A percentile compares a stretch with the other conserved stretches of the same genome.
phyloP scores from a whole-genome alignment of 92 coral and sea anemone species.

The Paramuricea clavata region DNA sequence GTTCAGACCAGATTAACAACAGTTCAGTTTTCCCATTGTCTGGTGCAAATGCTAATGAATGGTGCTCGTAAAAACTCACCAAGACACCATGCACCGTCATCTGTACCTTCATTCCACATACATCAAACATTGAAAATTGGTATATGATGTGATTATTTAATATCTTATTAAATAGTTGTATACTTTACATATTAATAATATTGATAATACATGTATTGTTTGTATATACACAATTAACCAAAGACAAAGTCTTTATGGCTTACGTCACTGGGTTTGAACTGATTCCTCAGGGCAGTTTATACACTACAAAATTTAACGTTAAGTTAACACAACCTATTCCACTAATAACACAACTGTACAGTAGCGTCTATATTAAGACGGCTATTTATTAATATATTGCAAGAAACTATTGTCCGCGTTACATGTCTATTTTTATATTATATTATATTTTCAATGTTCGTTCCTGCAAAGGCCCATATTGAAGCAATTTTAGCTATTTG shows the following conservation, averaged over 20 bases:
- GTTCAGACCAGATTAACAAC: no score
- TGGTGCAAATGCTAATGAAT: no score
- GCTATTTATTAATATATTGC: not conserved
- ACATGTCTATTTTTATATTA: constrained; percentile 18
- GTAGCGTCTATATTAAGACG: constrained; percentile 12
- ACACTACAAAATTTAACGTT: not conserved
- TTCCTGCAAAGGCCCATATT: constrained; percentile 3
- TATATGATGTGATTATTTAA: not conserved
- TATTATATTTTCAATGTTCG: not conserved
- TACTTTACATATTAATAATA: constrained; percentile 10
- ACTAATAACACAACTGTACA: constrained; percentile 22
- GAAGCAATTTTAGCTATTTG: no score
- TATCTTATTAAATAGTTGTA: not conserved
- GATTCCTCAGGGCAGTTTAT: not conserved
- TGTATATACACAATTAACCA: constrained; percentile 9
- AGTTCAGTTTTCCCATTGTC: no score
- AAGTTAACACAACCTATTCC: constrained; percentile 7
- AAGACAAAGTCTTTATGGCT: not conserved
- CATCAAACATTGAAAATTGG: not conserved
- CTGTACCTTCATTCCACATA: not conserved
- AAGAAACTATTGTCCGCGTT: not conserved
- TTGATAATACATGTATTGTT: constrained; percentile 1
- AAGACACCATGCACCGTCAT: not conserved
- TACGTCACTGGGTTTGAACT: not conserved
- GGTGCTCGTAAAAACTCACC: not conserved